Percentiles rank a stretch among this genome's conserved stretches.
Evolutionary conservation across 2,113 vertebrate species (phyloP).

Genomic region (Antechinus flavipes): DNA sequence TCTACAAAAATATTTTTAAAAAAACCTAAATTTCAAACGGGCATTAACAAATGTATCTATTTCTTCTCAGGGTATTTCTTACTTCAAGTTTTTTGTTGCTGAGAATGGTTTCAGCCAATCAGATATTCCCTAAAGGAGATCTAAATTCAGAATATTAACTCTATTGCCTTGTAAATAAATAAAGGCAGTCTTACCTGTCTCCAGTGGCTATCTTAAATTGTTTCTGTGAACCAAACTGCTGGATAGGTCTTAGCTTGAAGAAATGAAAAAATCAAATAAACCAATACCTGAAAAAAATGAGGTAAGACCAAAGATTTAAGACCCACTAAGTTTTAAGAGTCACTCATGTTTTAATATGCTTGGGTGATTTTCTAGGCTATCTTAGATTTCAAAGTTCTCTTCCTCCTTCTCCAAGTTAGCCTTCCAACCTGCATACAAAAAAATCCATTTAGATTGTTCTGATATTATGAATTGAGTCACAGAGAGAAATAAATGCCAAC

Average conservation of each 20-base stretch:
- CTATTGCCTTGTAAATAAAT: not conserved
- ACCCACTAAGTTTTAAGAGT: not conserved
- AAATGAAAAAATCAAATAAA: constrained; percentile 41
- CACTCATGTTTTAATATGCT: not conserved
- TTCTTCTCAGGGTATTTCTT: constrained; percentile 13
- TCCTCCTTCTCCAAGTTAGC: not conserved
- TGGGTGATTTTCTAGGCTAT: not conserved
- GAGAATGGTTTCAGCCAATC: not conserved
- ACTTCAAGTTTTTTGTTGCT: constrained; percentile 23
- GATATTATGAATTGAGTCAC: not conserved
- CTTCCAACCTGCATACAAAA: constrained; percentile 7
- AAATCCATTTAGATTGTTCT: not conserved
- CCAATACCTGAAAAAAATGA: not conserved
- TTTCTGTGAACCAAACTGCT: fast-evolving
- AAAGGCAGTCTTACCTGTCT: not conserved
- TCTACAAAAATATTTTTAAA: not conserved
- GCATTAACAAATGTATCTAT: not conserved
- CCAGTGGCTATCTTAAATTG: not conserved
- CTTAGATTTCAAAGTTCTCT: not conserved
- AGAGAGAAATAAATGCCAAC: not conserved
- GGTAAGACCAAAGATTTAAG: constrained; percentile 6
- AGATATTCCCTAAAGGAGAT: not conserved
- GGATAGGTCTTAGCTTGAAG: constrained; percentile 14
- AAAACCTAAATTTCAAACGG: constrained; percentile 40
- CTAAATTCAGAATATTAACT: not conserved